Evolutionary conservation across 2,797 vertebrate genomes (phyloP).

Genomic region (Gallinago stenura): DNA sequence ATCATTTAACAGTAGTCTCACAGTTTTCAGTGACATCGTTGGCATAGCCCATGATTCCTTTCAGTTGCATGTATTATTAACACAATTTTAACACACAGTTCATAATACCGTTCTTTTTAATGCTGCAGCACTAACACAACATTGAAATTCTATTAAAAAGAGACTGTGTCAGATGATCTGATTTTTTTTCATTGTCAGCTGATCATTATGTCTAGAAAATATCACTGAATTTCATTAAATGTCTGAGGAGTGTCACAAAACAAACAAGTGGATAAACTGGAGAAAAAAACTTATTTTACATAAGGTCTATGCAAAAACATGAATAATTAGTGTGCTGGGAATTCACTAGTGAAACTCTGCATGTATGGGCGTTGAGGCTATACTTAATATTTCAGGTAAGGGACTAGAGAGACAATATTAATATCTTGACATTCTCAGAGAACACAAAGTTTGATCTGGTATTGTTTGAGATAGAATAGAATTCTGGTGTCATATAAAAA

Average conservation of each 20-base stretch:
- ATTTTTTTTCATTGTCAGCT: background rate
- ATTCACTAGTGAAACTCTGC: background rate
- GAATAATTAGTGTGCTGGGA: background rate
- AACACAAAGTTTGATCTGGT: background rate
- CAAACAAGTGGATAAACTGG: background rate
- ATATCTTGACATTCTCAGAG: background rate
- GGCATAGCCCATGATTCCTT: accelerated
- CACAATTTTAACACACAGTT: background rate
- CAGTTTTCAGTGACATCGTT: background rate
- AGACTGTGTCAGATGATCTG: background rate
- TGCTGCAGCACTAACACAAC: background rate
- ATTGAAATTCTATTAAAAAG: background rate
- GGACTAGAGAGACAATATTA: background rate
- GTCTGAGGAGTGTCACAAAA: background rate
- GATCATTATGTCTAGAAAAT: background rate
- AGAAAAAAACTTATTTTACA: background rate
- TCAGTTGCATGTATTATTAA: background rate
- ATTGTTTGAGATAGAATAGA: background rate
- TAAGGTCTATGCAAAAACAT: background rate
- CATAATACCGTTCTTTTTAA: background rate
- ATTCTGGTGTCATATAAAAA: background rate
- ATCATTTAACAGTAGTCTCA: background rate
- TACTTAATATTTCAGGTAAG: background rate
- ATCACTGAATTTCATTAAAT: background rate
- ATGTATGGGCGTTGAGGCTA: background rate